Evolutionary conservation across 2,888 invertebrate species (phyloP).

Genomic region (Orthonychiurus folsomi): DNA sequence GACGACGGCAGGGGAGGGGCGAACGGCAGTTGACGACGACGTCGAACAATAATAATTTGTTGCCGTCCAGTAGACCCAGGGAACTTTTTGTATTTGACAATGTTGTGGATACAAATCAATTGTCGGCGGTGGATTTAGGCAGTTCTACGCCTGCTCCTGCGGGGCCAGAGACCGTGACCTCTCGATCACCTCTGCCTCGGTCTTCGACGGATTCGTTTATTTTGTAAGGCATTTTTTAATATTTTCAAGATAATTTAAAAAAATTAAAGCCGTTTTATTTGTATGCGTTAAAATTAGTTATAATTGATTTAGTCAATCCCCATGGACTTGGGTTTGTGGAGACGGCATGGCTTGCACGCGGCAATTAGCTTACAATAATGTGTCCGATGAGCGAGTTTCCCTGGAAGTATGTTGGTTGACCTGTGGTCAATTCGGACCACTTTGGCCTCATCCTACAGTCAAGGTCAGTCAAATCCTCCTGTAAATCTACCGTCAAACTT

Average conservation of each 20-base stretch:
- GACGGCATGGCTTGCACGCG: slow-evolving; percentile 32
- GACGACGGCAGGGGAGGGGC: too few relatives aligned
- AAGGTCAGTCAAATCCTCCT: slow-evolving; percentile 22
- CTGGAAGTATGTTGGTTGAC: slow-evolving; percentile 47
- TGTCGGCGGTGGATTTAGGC: background rate
- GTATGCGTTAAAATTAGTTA: background rate
- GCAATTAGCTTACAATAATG: slow-evolving; percentile 7
- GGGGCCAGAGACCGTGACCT: background rate
- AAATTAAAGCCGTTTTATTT: too few relatives aligned
- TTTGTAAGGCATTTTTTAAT: background rate
- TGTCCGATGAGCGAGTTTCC: slow-evolving; percentile 14
- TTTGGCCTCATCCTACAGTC: slow-evolving; percentile 61
- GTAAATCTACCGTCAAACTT: background rate
- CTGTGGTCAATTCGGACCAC: slow-evolving; percentile 49
- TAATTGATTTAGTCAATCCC: slow-evolving; percentile 32
- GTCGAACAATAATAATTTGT: background rate
- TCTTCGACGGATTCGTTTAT: background rate
- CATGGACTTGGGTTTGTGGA: slow-evolving; percentile 39
- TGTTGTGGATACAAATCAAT: too few relatives aligned
- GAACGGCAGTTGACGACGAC: too few relatives aligned
- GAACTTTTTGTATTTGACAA: background rate
- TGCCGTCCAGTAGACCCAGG: background rate
- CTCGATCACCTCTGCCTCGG: background rate
- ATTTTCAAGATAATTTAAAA: background rate
- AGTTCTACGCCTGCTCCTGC: background rate